Evolutionary conservation across 2,113 vertebrate genomes (phyloP), one percentile per base, ranked within the genome.

Genomic region (Calonectris borealis): DNA sequence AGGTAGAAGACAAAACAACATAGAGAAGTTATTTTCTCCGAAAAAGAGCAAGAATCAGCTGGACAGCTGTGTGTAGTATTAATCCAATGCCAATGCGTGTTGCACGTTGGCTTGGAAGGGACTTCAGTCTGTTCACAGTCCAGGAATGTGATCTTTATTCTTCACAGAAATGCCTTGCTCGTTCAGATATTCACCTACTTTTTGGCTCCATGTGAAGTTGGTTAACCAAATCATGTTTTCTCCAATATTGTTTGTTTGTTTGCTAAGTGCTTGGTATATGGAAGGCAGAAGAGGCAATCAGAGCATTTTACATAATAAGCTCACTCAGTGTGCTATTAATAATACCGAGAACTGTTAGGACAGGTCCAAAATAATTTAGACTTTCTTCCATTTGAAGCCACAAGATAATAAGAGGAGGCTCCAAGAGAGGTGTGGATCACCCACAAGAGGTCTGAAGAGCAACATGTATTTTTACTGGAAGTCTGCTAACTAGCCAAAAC

Each of bases 391-490:
- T 72, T 76, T 83, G 88, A 98, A 97, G 96, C 97, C 97, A 98
- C 96, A 97, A 77, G 70, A 98, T 97, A 96, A 96, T 81, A 96
- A 96, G 82, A 96, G 76, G 88, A 97, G 97, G 95, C 97, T 97
- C 97, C 95, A 93, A 86, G 72, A 80, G 91, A 98, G 97, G 97
- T 97, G 97, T 95, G 97, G 95, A 97, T 98, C 57, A 65, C 97
- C 96, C 97, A 80, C 97, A 97, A 97, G 94, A 98, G 96, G 95
- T 93, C 97, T 98, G 87, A 92, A 97, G 85, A 95, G 97, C 96
- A 98, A 90, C 95, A 52, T 77, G 75, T 98, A 94, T 97, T 98
- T 98, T 98, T 97, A 96, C 90, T 98, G 98, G 97, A 98, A 97
- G 84, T 52, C 94, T 96, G 92, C 83, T 96, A 81, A 97, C 88